Evolutionary conservation across 2,797 vertebrate species (phyloP), one percentile per base, ranked within the genome.

Genomic region (Limosa lapponica): DNA sequence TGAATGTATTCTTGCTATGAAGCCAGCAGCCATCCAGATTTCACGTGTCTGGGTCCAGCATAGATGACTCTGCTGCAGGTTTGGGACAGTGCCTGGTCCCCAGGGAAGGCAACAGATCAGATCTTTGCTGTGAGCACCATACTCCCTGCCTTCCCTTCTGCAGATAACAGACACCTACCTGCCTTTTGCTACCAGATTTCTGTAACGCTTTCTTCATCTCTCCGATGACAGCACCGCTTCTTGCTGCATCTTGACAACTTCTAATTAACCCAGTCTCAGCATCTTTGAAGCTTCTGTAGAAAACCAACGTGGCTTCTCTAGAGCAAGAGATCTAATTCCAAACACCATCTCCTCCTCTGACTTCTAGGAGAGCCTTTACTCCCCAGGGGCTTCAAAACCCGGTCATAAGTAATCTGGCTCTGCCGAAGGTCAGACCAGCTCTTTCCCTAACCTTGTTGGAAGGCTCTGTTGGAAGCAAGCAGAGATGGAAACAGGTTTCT

Each of bases 191-290:
- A 73, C 75, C 72, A 77, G 64, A 62, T 84, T 70, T 78, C 86
- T 90, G 49, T 28, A 85, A 34, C 3, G 6, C 92, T 91, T 88
- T 61, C 95, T 87, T 11, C 64, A 74, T 65, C 65, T 87, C 72
- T 72, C 72, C 59, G 54, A 61, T 58, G 75, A 81, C 82, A 91
- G 89, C 91, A 65, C 72, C 15, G 4, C 65, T 86, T 90, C 79
- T 86, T 58, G n/a, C 78, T 85, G 36, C 58, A 74, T 87, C 85
- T 73, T 88, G 80, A 96, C 88, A 93, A 64, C 85, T 97, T 81
- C 91, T 95, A 79, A 91, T 93, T 96, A 96, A 87, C 66, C 77
- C 85, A 66, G 30, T 69, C 65, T 61, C 82, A 49, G 82, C 43
- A 16, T 86, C 80, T 78, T 61, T 30, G 65, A 90, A 52, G 82